Percentiles rank a stretch among this genome's conserved stretches.
phyloP scores from a whole-genome alignment of 2,888 invertebrate species.

The Metopia argyrocephala region DNA sequence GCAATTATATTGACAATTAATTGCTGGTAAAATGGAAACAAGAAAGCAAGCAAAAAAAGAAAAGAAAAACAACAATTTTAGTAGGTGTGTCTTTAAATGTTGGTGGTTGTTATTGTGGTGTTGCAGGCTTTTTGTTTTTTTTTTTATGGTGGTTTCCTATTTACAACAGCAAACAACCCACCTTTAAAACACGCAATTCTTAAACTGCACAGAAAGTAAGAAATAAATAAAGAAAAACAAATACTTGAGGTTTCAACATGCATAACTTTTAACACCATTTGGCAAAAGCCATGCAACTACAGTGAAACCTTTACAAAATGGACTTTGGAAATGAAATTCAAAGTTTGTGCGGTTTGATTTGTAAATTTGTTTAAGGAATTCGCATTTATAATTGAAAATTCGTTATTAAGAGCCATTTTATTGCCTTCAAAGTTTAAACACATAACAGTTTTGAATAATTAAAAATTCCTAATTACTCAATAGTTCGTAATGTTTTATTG shows the following conservation, averaged over 20 bases:
- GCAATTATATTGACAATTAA: constrained; percentile 63
- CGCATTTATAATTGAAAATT: no score
- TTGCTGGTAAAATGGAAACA: constrained; percentile 48
- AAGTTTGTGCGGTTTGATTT: neutral
- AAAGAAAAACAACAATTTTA: constrained; percentile 5
- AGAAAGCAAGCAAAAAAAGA: neutral
- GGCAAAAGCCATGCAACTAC: constrained; percentile 56
- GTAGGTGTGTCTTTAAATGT: constrained; percentile 62
- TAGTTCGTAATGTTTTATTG: no score
- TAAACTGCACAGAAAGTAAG: constrained; percentile 20
- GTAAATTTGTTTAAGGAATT: no score
- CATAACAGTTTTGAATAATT: neutral
- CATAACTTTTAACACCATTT: constrained; percentile 64
- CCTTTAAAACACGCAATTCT: constrained; percentile 61
- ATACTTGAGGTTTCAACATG: constrained; percentile 62
- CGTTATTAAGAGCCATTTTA: neutral
- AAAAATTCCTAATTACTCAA: no score
- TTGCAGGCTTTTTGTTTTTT: neutral
- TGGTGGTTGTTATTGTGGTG: constrained; percentile 28
- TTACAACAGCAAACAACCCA: constrained; percentile 40
- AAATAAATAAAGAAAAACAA: constrained; percentile 50
- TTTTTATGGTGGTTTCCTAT: neutral
- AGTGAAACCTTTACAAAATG: constrained; percentile 1
- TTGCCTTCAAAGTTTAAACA: neutral
- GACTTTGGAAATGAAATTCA: neutral